phyloP scores from a whole-genome alignment of 2,113 vertebrate genomes.

The Lophotis ruficrista region DNA sequence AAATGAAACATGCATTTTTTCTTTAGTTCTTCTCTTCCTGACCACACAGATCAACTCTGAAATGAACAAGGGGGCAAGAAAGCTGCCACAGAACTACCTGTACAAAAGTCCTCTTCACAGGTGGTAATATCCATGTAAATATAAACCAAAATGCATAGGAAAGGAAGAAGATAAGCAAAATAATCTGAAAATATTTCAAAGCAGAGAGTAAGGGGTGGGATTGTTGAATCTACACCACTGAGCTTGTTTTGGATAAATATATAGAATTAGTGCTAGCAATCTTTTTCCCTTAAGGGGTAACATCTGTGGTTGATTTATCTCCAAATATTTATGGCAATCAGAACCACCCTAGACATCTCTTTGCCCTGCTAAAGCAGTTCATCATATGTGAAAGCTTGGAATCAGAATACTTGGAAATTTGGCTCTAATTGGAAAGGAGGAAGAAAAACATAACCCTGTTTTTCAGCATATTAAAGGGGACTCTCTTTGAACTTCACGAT shows the following conservation, averaged over 20 bases:
- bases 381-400: not conserved
- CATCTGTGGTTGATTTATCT: not conserved
- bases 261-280: not conserved
- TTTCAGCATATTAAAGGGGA: not conserved
- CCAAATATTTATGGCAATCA: not conserved
- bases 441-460: not conserved
- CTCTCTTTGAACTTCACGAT: not conserved
- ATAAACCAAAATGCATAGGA: not conserved
- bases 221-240: not conserved
- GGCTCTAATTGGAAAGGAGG: not conserved
- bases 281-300: not conserved
- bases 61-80: not conserved
- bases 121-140: not conserved
- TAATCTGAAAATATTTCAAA: not conserved
- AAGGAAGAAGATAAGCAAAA: not conserved
- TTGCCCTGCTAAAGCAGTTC: not conserved
- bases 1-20: not conserved
- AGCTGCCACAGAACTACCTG: not conserved
- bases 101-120: not conserved
- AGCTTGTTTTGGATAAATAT: not conserved
- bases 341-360: not conserved
- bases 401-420: not conserved
- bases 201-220: not conserved
- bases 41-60: not conserved
- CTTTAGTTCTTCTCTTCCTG: not conserved